Base-by-base conservation (phyloP, 2,113 vertebrate genomes). In the Donacobius atricapilla region DNA sequence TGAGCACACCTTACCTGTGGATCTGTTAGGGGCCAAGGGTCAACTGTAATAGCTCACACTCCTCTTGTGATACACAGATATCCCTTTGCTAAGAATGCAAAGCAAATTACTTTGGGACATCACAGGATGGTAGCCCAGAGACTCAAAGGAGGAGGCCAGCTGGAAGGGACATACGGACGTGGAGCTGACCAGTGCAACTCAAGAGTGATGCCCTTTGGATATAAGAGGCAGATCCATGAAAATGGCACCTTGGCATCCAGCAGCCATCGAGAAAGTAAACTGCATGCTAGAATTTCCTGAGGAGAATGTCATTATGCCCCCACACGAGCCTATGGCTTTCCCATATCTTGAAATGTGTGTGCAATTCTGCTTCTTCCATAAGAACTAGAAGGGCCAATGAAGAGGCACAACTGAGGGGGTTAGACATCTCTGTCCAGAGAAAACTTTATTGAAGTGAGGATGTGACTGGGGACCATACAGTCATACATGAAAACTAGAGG, bases 1-100 rank as follows among this genome's bases (percentile, higher is more conserved):
- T 20, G 11, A 71, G 58, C 63, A 60, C 44, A 42, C 19, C 60
- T 63, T 7, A 58, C 63, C 31, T 20, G 22, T 7, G n/a, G 47
- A 87, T 47, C 44, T 44, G 15, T 17, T 15, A 19, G 48, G 51
- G 40, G 24, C 47, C 51, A 60, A 44, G 21, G 22, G 31, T 21
- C 48, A 69, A 10, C 0, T 33, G 30, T 28, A 42, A 48, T 2
- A 33, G 12, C 5, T 20, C 30, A 31, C 15, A 35, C 11, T 8
- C 24, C 3, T 33, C 66, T 33, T 45, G 33, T n/a, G 33, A 66
- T 4, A 31, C 27, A 40, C 0, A 30, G 15, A n/a, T 2, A 2
- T 63, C 27, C 27, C 56, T 65, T 87, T 35, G 30, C 37, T 39
- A 51, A 84, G 56, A 89, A 75, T 3, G 14, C 44, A 15, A 86